Base-by-base conservation (phyloP, 2,113 vertebrate species). In the Chloropsis cyanopogon region DNA sequence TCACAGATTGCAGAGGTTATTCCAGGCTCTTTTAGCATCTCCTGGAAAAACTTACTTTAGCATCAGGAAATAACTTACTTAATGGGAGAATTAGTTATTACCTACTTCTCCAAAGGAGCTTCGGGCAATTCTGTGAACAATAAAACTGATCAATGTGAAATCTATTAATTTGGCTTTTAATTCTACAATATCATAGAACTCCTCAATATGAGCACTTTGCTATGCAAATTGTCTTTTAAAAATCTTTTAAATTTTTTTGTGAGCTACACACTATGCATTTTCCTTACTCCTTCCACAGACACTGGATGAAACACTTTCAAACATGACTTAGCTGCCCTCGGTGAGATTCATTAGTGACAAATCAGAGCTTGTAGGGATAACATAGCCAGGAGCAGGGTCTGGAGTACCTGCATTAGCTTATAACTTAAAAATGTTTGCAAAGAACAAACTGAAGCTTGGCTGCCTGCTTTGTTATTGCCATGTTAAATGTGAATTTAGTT, bases 241-340 rank as follows among this genome's bases (percentile, higher is more conserved):
- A 13, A 6, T 22, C 11, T 42, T 83, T 89, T 79, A 91, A 20
- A 3, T 5, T 17, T 49, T 94, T 95, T 37, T 31, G 63, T 93
- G 86, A 96, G 92, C 83, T 88, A 81, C 25, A 54, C 31, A 37
- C 64, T 5, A 3, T 31, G 83, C 73, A 26, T 76, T 86, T 71
- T 69, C 21, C 22, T 79, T 78, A 26, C 73, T 85, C 57, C 84
- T 97, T 93, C 88, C 59, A 20, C 70, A 84, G 95, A 72, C 54
- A 6, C 25, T 46, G 49, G 90, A 88, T 95, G 80, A 95, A 90
- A 86, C 39, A 52, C 95, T 94, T 86, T 66, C 79, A 93, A 78
- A 92, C 54, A n/a, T 13, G 91, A 64, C 52, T 61, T 41, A 76
- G 92, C 66, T 39, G 57, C 69, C 86, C 66, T 93, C 95, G 86